Conservation (phyloP, 2,113 vertebrate species). For the Lepus timidus region DNA sequence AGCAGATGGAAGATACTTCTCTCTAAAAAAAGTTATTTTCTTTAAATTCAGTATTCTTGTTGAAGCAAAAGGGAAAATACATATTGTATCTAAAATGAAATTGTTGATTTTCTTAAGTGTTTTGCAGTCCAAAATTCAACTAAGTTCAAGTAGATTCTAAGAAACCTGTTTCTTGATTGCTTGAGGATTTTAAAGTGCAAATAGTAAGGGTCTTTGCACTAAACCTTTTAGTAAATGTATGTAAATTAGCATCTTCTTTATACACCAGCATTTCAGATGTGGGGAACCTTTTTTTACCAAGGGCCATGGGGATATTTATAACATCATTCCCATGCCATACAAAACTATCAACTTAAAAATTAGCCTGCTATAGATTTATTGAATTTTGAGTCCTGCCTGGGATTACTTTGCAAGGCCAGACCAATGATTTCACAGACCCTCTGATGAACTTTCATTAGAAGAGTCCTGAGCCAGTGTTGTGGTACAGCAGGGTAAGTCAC, state of each 20-base stretch:
- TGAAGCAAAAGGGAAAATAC: conserved; percentile 48
- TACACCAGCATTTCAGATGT: background rate
- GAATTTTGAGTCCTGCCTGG: no score
- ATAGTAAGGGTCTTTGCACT: background rate
- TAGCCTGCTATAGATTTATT: no score
- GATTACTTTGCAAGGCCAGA: no score
- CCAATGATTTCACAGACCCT: no score
- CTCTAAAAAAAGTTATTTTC: background rate
- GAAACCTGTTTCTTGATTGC: conserved; percentile 29
- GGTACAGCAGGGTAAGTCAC: no score
- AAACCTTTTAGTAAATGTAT: background rate
- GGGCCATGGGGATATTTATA: no score
- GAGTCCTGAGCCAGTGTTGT: no score
- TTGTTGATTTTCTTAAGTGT: conserved; percentile 11
- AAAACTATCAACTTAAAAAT: no score
- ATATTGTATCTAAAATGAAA: background rate
- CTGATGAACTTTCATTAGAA: no score
- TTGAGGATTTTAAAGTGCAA: background rate
- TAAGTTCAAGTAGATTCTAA: background rate
- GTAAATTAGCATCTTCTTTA: background rate
- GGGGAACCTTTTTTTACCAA: no score
- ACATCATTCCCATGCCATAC: no score
- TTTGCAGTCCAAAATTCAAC: conserved; percentile 12
- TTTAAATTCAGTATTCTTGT: conserved; percentile 22
- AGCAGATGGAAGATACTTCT: no score